phyloP scores from a whole-genome alignment of 2,113 vertebrate genomes.

The Lepus europaeus region DNA sequence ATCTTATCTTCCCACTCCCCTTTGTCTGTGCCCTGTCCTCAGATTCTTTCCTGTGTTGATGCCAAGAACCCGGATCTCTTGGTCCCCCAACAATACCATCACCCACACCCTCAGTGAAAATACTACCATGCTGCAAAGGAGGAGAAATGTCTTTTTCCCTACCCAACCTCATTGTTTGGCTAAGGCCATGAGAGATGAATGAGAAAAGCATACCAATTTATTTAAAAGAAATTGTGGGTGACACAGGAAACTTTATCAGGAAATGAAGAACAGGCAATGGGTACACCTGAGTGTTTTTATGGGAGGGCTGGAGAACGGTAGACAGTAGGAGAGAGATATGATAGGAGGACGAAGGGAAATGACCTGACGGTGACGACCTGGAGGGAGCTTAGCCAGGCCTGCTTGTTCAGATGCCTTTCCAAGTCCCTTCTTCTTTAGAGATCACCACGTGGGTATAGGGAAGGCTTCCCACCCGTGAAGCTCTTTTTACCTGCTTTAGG shows the following conservation, averaged over 20 bases:
- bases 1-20: no score
- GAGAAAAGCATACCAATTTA: background rate
- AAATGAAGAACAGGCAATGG: background rate
- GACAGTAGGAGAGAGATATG: background rate
- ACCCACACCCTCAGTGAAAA: background rate
- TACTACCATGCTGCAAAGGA: background rate
- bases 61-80: no score
- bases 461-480: background rate
- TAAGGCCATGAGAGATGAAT: background rate
- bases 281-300: background rate
- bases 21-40: no score
- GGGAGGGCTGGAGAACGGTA: background rate
- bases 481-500: background rate
- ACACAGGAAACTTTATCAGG: background rate
- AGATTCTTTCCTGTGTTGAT: no score
- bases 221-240: background rate
- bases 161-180: no score
- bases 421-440: background rate
- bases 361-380: background rate
- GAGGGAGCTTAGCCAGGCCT: background rate
- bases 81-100: background rate
- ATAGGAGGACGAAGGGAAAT: no score
- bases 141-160: background rate
- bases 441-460: background rate
- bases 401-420: background rate